These are phyloP conservation scores for Sesamia nonagrioides DNA, from an alignment of 1,140 invertebrate species.

Conservation along the genomic window DNA sequence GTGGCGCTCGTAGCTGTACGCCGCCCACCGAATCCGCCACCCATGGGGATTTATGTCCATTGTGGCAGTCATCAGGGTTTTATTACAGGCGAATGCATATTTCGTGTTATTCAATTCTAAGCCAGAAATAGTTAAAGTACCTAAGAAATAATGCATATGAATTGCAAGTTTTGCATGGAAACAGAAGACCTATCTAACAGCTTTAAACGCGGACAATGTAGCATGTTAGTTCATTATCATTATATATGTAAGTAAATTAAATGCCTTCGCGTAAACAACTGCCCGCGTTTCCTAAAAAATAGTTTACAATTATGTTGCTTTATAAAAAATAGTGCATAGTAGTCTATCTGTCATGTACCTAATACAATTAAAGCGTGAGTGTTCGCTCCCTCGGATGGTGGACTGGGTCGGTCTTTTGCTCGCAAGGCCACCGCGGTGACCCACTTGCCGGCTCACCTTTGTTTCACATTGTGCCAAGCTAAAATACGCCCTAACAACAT, in stretches of 20 bases:
- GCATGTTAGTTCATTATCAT: background rate
- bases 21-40: constrained; percentile 53
- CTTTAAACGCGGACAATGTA: too few relatives aligned
- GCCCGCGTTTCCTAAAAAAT: constrained; percentile 5
- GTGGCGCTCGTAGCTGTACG: background rate
- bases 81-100: constrained; percentile 36
- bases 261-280: constrained; percentile 1
- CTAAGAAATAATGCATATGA: background rate
- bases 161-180: constrained; percentile 18
- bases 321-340: constrained; percentile 19
- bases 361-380: constrained; percentile 46
- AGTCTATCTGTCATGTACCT: constrained; percentile 22
- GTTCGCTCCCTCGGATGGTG: constrained; percentile 64
- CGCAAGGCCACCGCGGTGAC: constrained; percentile 77
- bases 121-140: constrained; percentile 6
- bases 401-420: constrained; percentile 69
- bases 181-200: background rate
- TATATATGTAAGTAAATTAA: constrained; percentile 18
- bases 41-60: constrained; percentile 33
- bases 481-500: constrained; percentile 62
- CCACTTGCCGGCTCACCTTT: constrained; percentile 79
- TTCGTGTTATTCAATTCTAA: constrained; percentile 20
- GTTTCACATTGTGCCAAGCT: constrained; percentile 64
- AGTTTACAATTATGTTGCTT: constrained; percentile 15
- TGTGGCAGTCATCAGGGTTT: constrained; percentile 26